These are phyloP conservation scores for Rhinella marina DNA, from an alignment of 2,797 vertebrate genomes.

Conservation along the genomic window DNA sequence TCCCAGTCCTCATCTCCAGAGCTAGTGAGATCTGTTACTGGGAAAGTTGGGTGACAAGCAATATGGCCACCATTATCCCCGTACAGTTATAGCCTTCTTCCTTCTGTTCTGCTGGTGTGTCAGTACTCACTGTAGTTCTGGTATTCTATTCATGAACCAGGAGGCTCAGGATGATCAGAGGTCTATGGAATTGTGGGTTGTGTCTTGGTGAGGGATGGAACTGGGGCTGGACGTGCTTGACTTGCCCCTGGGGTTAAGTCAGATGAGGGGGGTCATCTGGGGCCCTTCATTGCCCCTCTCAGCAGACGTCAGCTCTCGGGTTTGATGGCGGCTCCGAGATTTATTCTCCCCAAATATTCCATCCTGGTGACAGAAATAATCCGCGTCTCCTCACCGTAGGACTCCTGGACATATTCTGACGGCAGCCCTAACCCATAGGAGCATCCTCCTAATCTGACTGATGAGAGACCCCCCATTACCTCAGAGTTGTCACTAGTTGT, in stretches of 20 bases:
- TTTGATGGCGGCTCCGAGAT: slow-evolving; percentile 66
- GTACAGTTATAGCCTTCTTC: neutral
- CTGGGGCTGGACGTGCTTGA: neutral
- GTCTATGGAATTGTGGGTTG: neutral
- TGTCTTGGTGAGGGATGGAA: neutral
- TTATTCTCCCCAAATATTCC: slow-evolving; percentile 61
- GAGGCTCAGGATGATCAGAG: neutral
- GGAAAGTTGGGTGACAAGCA: neutral
- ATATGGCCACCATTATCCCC: neutral
- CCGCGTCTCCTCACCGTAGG: slow-evolving; percentile 48
- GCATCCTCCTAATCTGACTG: neutral
- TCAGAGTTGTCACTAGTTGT: neutral
- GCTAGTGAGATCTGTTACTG: neutral
- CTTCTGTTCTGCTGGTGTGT: neutral
- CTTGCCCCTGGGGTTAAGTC: slow-evolving; percentile 11
- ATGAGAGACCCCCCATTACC: neutral
- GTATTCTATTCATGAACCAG: neutral
- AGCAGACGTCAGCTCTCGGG: slow-evolving; percentile 65
- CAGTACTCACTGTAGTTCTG: neutral
- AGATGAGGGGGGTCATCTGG: slow-evolving; percentile 64
- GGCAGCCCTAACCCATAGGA: too few species aligned
- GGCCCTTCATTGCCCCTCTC: slow-evolving; percentile 70
- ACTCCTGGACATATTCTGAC: slow-evolving; percentile 55
- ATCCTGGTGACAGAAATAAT: slow-evolving; percentile 56
- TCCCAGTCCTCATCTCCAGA: too few species aligned